Conservation (phyloP, 2,113 vertebrate genomes). For the Uria lomvia region DNA sequence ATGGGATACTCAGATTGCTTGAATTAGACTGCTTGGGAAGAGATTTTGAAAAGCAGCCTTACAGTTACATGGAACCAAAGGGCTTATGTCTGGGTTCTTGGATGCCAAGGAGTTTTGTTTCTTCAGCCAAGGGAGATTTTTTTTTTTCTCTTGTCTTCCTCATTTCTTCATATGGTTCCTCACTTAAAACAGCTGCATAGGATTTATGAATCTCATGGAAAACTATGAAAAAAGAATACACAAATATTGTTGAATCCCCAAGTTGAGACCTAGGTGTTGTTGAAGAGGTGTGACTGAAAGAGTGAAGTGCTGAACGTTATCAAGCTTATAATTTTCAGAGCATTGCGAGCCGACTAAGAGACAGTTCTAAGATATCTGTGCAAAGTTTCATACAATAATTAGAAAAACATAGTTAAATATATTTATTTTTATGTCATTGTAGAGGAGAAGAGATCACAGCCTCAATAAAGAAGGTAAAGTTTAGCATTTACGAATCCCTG, state of each 20-base stretch:
- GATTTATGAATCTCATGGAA: background rate
- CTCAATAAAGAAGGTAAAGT: background rate
- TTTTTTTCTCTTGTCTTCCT: background rate
- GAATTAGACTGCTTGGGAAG: background rate
- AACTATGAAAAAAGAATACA: background rate
- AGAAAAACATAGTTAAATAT: background rate
- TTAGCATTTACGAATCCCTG: background rate
- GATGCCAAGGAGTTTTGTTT: background rate
- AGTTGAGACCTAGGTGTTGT: background rate
- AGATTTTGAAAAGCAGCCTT: background rate
- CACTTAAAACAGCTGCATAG: background rate
- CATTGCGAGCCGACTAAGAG: background rate
- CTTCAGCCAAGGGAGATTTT: background rate
- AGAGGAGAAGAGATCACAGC: background rate
- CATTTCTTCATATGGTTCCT: background rate
- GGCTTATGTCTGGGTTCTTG: background rate
- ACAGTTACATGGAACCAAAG: background rate
- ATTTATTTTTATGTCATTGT: background rate
- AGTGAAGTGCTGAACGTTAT: background rate
- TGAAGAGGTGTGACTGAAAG: background rate
- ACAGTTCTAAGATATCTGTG: background rate
- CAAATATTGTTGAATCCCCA: background rate
- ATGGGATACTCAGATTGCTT: background rate
- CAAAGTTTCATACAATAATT: background rate
- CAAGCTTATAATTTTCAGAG: background rate